These are phyloP conservation scores for Otus sunia DNA, from an alignment of 2,113 vertebrate species.

Conservation along the genomic window DNA sequence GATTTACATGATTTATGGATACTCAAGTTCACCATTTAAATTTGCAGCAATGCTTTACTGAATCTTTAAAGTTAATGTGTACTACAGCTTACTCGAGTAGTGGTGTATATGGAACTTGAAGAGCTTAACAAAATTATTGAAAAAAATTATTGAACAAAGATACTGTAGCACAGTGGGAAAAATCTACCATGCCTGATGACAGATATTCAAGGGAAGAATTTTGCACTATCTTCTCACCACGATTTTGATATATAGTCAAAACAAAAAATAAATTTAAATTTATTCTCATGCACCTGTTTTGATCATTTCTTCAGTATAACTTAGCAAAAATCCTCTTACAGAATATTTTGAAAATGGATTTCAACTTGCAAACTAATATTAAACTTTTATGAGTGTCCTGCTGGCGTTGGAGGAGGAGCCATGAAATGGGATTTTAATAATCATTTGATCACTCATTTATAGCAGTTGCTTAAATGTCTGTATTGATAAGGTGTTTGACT, in stretches of 20 bases:
- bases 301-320: slow-evolving; percentile 24
- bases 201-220: slow-evolving; percentile 4
- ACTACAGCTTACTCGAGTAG: not conserved
- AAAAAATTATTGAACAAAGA: not conserved
- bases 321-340: not conserved
- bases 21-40: not conserved
- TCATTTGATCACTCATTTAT: slow-evolving; percentile 89
- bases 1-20: not conserved
- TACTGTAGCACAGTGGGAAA: slow-evolving; percentile 7
- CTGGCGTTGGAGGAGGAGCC: slow-evolving; percentile 47
- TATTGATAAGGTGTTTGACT: slow-evolving; percentile 71
- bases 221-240: not conserved
- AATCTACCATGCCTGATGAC: not conserved
- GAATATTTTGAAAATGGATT: slow-evolving; percentile 7
- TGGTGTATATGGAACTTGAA: not conserved
- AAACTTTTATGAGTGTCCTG: slow-evolving; percentile 17
- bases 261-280: slow-evolving; percentile 26
- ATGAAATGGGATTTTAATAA: slow-evolving; percentile 72
- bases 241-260: not conserved
- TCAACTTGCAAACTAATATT: not conserved
- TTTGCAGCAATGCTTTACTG: not conserved
- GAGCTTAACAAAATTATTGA: not conserved
- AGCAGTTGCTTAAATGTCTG: slow-evolving; percentile 81
- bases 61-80: not conserved
- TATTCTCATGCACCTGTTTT: not conserved